phyloP scores from a whole-genome alignment of 2,113 vertebrate genomes.

The Salvelinus fontinalis region DNA sequence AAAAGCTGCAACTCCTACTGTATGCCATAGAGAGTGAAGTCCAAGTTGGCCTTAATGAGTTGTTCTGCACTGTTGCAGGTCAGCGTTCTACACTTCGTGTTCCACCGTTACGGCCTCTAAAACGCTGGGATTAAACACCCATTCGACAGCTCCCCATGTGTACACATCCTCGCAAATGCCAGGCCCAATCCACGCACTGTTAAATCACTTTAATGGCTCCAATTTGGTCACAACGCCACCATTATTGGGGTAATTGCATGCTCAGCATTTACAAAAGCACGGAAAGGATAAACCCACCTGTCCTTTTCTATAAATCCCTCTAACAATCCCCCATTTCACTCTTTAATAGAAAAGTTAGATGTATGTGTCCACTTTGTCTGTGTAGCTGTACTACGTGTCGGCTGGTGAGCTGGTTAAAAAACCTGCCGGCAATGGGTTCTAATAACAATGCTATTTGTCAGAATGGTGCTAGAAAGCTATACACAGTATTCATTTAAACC shows the following conservation, averaged over 20 bases:
- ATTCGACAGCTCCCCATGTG: slow-evolving; percentile 75
- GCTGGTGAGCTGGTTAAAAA: slow-evolving; percentile 53
- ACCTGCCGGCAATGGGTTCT: slow-evolving; percentile 40
- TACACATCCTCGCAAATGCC: slow-evolving; percentile 82
- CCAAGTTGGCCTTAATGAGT: slow-evolving; percentile 61
- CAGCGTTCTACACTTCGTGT: slow-evolving; percentile 60
- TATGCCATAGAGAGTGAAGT: slow-evolving; percentile 13
- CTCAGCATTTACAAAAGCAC: slow-evolving; percentile 81
- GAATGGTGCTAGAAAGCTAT: slow-evolving; percentile 53
- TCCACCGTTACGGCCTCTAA: slow-evolving; percentile 74
- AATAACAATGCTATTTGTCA: slow-evolving; percentile 60
- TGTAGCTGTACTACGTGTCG: slow-evolving; percentile 57
- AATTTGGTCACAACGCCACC: slow-evolving; percentile 82
- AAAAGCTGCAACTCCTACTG: slow-evolving; percentile 24
- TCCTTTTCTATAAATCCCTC: slow-evolving; percentile 78
- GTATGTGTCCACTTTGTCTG: slow-evolving; percentile 64
- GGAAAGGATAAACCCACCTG: slow-evolving; percentile 78
- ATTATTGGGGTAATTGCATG: slow-evolving; percentile 82
- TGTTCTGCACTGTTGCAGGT: slow-evolving; percentile 54
- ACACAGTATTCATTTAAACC: slow-evolving; percentile 23
- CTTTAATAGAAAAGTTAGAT: slow-evolving; percentile 76
- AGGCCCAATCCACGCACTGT: slow-evolving; percentile 78
- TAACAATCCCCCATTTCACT: slow-evolving; percentile 58
- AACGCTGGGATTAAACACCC: slow-evolving; percentile 76
- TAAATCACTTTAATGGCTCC: slow-evolving; percentile 84